Evolutionary conservation across 2,113 vertebrate species (phyloP).

Genomic region (Dendrocopos noguchii): DNA sequence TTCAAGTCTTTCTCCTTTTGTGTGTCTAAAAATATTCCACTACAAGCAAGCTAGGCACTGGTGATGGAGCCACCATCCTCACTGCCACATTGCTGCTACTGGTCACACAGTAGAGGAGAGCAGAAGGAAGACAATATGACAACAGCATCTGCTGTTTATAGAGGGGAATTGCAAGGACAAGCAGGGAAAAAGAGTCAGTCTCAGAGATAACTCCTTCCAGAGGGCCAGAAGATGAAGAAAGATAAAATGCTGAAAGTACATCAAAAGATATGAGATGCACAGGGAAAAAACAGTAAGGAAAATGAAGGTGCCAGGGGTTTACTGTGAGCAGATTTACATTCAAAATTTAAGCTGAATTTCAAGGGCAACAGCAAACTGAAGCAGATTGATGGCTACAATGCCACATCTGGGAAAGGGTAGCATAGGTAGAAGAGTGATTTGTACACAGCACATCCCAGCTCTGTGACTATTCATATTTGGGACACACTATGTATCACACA

Average conservation of each 20-base stretch:
- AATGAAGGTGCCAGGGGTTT: neutral
- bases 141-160: neutral
- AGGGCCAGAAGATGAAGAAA: neutral
- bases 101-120: neutral
- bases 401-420: neutral
- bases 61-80: neutral
- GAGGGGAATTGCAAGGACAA: neutral
- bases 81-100: neutral
- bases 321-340: neutral
- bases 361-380: neutral
- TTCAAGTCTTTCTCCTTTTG: neutral
- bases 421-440: neutral
- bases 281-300: neutral
- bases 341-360: neutral
- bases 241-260: neutral
- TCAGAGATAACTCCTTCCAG: neutral
- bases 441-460: neutral
- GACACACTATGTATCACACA: neutral
- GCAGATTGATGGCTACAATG: neutral
- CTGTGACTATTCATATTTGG: neutral
- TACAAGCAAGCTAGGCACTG: neutral
- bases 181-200: neutral
- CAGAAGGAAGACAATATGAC: neutral
- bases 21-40: neutral
- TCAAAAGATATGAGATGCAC: neutral